Percentiles rank a stretch among this genome's conserved stretches.
These are phyloP conservation scores for Netelia inedita DNA, from an alignment of 2,888 invertebrate genomes.

Conservation along the genomic window DNA sequence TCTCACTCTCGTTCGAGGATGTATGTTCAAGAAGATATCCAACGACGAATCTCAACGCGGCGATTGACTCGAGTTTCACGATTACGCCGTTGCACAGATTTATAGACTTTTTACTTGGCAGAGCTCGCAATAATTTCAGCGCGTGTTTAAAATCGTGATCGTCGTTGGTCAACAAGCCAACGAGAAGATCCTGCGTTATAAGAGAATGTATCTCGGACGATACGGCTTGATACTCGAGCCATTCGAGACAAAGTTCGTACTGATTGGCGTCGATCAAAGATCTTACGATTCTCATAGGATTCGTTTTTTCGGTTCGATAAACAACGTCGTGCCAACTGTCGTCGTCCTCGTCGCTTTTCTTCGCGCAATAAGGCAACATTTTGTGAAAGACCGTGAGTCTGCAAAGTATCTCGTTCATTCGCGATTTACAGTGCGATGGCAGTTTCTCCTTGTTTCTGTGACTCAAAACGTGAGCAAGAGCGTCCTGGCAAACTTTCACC, in stretches of 20 bases:
- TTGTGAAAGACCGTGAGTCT: conserved; percentile 79
- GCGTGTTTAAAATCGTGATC: conserved; percentile 79
- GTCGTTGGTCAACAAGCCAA: conserved; percentile 87
- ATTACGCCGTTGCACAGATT: conserved; percentile 89
- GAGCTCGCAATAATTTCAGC: conserved; percentile 86
- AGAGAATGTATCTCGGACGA: conserved; percentile 87
- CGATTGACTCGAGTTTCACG: conserved; percentile 88
- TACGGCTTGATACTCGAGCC: conserved; percentile 89
- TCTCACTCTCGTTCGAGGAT: conserved; percentile 83
- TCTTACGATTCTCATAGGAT: conserved; percentile 87
- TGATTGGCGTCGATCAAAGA: conserved; percentile 87
- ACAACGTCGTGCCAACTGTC: conserved; percentile 79
- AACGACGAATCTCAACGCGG: conserved; percentile 88
- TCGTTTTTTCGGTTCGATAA: conserved; percentile 83
- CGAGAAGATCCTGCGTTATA: conserved; percentile 86
- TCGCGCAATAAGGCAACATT: conserved; percentile 79
- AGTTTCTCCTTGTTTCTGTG: conserved; percentile 76
- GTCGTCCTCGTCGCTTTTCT: conserved; percentile 67
- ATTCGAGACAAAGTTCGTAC: conserved; percentile 89
- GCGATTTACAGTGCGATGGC: conserved; percentile 76
- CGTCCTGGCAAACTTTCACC: conserved; percentile 77
- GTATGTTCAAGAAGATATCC: conserved; percentile 87
- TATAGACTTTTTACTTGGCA: conserved; percentile 87
- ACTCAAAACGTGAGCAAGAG: conserved; percentile 77
- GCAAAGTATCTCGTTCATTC: conserved; percentile 79